Base-by-base conservation (phyloP, 2,797 vertebrate genomes). In the Poeciliopsis gracilis region DNA sequence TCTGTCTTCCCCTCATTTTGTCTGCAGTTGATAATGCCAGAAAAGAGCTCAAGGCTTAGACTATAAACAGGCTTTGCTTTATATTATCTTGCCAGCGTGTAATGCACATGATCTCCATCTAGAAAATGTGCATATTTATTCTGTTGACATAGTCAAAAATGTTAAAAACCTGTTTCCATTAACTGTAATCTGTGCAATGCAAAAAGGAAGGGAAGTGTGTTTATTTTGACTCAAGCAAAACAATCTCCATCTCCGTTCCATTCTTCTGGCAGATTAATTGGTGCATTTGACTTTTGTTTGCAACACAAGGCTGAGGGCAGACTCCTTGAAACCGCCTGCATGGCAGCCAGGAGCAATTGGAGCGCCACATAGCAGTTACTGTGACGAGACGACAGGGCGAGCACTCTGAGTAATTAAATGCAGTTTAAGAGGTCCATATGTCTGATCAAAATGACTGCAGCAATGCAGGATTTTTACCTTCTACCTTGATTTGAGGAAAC, bases 171-270 rank as follows among this genome's bases (percentile, higher is more conserved):
- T 84, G 84, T 81, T 77, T 88, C 92, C 89, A 92, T 94, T 94
- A 85, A 89, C 76, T 49, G 81, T 83, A 91, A 89, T 88, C 78
- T 85, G 84, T 71, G 86, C 80, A 76, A 84, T 46, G 76, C 82
- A 85, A 83, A 91, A 78, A 80, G 89, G 80, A 90, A 92, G 71
- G 81, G 81, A 63, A 78, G 73, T 76, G 86, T 82, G 86, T 88
- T 94, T 91, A 86, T 88, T 94, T 87, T 86, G 92, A 92, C 81
- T 91, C 70, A 75, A 88, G 89, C 92, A 91, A 93, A 94, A 94
- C 93, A 89, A 94, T 94, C 93, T 94, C 69, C 73, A 82, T 86
- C 88, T 89, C 82, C 84, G 87, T 92, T 90, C 87, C 90, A 55
- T 86, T 89, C 85, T 82, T 82, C 77, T 47, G 78, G 88, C 87